Conservation (phyloP, 2,888 invertebrate genomes). For the Venustoraphidia nigricollis region DNA sequence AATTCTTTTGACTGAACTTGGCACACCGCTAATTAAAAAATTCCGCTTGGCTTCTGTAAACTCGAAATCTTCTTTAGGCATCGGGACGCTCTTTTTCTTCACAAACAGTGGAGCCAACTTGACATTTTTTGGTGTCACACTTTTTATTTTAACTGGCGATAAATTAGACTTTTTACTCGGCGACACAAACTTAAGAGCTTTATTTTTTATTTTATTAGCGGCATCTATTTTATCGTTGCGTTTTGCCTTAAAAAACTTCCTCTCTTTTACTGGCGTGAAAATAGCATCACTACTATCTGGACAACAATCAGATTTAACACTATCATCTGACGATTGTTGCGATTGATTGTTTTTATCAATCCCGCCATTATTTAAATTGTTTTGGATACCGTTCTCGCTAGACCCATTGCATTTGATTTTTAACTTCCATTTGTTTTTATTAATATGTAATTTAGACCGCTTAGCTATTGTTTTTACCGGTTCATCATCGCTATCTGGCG, state of each 20-base stretch:
- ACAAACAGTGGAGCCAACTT: slow-evolving; percentile 61
- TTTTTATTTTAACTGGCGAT: not conserved
- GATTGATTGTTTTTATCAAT: no score
- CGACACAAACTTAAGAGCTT: not conserved
- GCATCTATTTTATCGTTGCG: no score
- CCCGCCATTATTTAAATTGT: no score
- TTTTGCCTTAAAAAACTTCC: no score
- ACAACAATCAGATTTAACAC: no score
- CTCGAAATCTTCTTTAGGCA: slow-evolving; percentile 39
- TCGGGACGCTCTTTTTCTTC: slow-evolving; percentile 25
- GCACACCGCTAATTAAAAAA: slow-evolving; percentile 58
- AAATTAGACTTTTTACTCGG: not conserved
- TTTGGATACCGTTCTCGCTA: no score
- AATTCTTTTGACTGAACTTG: slow-evolving; percentile 42
- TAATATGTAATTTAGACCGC: slow-evolving; percentile 14
- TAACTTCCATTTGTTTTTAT: not conserved
- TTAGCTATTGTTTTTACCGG: slow-evolving; percentile 21
- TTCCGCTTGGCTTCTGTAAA: slow-evolving; percentile 45
- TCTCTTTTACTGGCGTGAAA: no score
- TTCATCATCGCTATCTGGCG: not conserved
- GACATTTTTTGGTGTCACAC: slow-evolving; percentile 19
- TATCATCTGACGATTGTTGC: no score
- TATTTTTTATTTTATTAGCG: slow-evolving; percentile 6
- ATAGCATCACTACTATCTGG: no score
- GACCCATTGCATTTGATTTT: no score